These are phyloP conservation scores for Amphiduros pacificus DNA, from an alignment of 2,888 invertebrate genomes.

Conservation along the genomic window DNA sequence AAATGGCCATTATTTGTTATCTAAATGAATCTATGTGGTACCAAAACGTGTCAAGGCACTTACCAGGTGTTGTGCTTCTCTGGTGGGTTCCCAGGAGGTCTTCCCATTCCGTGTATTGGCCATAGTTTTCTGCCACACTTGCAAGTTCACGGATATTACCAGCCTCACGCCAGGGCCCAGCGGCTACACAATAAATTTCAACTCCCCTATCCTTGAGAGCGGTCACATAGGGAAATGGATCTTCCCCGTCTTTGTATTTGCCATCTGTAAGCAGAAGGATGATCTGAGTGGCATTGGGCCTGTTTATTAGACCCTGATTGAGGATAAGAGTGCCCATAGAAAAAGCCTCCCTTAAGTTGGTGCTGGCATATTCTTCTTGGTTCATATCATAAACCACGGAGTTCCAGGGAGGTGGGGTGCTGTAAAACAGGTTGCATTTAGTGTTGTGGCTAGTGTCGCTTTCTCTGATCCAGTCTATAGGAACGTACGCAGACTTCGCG, in stretches of 20 bases:
- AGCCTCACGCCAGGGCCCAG: slow-evolving; percentile 23
- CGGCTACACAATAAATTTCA: slow-evolving; percentile 15
- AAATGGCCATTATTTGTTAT: too few species aligned
- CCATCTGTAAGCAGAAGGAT: slow-evolving; percentile 24
- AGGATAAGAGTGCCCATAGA: slow-evolving; percentile 15
- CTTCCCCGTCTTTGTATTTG: slow-evolving; percentile 11
- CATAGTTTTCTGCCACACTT: slow-evolving; percentile 13
- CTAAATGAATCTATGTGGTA: too few species aligned
- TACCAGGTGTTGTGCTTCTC: not conserved
- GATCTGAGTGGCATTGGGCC: slow-evolving; percentile 21
- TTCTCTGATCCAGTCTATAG: slow-evolving; percentile 23
- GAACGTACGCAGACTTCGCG: slow-evolving; percentile 18
- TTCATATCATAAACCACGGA: slow-evolving; percentile 5
- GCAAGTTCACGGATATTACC: slow-evolving; percentile 23
- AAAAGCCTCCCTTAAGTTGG: slow-evolving; percentile 21
- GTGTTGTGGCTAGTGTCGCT: not conserved
- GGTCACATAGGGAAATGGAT: slow-evolving; percentile 5
- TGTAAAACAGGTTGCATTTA: slow-evolving; percentile 8
- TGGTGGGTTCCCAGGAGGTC: not conserved
- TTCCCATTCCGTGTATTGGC: slow-evolving; percentile 1
- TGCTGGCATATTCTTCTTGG: not conserved
- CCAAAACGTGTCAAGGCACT: too few species aligned
- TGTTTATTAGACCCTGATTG: slow-evolving; percentile 1
- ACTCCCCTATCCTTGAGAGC: slow-evolving; percentile 2
- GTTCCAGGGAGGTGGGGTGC: slow-evolving; percentile 3